Percentiles rank a stretch among this genome's conserved stretches.
Conservation (phyloP, 2,113 vertebrate species). For the Callochromis pleurospilus region DNA sequence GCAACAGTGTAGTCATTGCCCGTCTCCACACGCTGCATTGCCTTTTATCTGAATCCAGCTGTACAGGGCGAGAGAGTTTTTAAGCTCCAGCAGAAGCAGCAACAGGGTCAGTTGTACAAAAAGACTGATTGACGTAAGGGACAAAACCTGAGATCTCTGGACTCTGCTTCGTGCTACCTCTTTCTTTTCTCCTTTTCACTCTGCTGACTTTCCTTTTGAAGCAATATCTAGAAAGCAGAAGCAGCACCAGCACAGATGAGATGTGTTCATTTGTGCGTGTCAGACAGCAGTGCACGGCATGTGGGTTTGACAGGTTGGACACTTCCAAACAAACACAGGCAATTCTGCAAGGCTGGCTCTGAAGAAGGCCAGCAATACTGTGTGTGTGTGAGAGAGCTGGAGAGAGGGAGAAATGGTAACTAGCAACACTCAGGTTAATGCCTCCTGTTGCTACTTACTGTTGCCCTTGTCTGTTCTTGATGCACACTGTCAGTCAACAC, state of each 20-base stretch:
- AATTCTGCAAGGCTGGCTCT: slow-evolving; percentile 28
- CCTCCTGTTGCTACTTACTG: neutral
- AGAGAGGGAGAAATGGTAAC: neutral
- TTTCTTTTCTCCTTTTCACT: neutral
- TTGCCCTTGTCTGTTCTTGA: neutral
- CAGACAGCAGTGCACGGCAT: slow-evolving; percentile 49
- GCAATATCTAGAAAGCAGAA: slow-evolving; percentile 19
- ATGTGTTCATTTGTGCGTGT: slow-evolving; percentile 65
- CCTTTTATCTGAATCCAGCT: neutral
- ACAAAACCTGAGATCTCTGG: slow-evolving; percentile 12
- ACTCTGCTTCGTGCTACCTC: neutral
- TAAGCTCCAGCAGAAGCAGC: neutral
- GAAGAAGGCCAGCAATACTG: neutral
- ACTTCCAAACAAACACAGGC: slow-evolving; percentile 50
- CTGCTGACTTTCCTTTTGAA: slow-evolving; percentile 9
- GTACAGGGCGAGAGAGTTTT: neutral
- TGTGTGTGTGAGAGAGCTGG: neutral
- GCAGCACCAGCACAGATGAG: slow-evolving; percentile 37
- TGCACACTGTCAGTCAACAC: neutral
- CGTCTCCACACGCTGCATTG: neutral
- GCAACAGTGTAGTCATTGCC: neutral
- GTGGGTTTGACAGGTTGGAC: slow-evolving; percentile 53
- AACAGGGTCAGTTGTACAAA: neutral
- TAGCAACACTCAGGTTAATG: slow-evolving; percentile 1
- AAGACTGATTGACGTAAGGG: slow-evolving; percentile 19